Evolutionary conservation across 2,797 vertebrate species (phyloP), one percentile per base, ranked within the genome.

Genomic region (Sebastes goodei): DNA sequence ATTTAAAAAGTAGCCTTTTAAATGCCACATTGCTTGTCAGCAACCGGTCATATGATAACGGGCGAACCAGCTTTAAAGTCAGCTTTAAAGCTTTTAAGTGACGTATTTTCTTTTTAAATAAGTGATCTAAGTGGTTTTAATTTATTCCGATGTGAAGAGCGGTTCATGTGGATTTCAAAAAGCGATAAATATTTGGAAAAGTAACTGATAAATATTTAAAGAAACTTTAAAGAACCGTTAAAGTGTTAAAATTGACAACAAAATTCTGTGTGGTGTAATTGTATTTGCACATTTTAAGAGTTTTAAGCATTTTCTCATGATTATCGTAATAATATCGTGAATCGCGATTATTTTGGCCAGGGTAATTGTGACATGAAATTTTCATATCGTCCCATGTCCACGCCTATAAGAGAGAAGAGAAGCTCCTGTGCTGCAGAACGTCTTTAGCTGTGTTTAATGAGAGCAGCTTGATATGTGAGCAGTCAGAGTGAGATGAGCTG

Each of bases 381-480:
- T 56, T 23, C 53, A 56, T 25, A 25, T 23, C 5, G 1, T 12
- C 53, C 53, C 21, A 12, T 56, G 53, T 10, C 53, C 21, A 23
- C 53, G 53, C 11, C 10, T 49, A 6, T 25, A 29, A 53, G 20
- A 29, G 6, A 63, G 20, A 0, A 14, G 42, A 27, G 32, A 60
- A 8, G 35, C 27, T 20, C 10, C 14, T 2, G 5, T 14, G 14
- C 10, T 25, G 11, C 38, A 29, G 11, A 12, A 25, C 0, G 61
- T 42, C 60, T 64, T 20, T 4, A 49, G 73, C 66, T 38, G 35
- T 61, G 72, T 63, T 82, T 72, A 74, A 73, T 20, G 42, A 46
- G 3, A 72, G 63, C 59, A 27, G n/a, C 33, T 30, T 21, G 71
- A 76, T 61, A 61, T 49, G 17, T 14, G 67, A 78, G 64, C 12